These are phyloP conservation scores for Sarcophaga subvicina DNA, from an alignment of 2,888 invertebrate genomes.

Conservation along the genomic window DNA sequence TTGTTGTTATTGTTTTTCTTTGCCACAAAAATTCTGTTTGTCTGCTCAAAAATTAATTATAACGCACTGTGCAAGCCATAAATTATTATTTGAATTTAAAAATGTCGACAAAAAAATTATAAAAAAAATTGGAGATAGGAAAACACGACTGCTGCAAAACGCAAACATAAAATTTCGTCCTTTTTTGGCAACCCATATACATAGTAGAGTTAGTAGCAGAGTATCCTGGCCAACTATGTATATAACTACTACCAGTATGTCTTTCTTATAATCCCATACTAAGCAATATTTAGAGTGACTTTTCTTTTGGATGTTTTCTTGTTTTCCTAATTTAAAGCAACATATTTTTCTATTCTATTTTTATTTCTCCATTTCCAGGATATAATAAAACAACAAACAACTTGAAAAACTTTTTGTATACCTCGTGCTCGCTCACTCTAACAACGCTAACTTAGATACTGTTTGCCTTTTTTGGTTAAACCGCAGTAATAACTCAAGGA, in stretches of 20 bases:
- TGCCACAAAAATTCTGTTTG: constrained; percentile 11
- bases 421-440: not conserved
- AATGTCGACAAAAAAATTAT: not conserved
- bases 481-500: constrained; percentile 69
- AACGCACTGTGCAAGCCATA: constrained; percentile 61
- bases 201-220: not conserved
- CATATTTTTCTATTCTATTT: constrained; percentile 28
- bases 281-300: constrained; percentile 45
- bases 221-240: not conserved
- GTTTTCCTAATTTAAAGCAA: constrained; percentile 59
- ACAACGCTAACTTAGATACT: not conserved
- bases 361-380: constrained; percentile 59
- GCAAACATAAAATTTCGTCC: constrained; percentile 34
- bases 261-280: constrained; percentile 35
- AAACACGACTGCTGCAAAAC: constrained; percentile 19
- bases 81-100: constrained; percentile 54
- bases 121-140: not conserved
- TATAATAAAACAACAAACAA: constrained; percentile 5
- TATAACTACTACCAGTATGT: constrained; percentile 6
- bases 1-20: not conserved
- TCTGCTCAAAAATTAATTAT: constrained; percentile 65
- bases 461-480: constrained; percentile 49
- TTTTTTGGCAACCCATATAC: constrained; percentile 48
- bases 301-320: constrained; percentile 34
- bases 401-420: constrained; percentile 22